Evolutionary conservation across 2,888 invertebrate genomes (phyloP), one percentile per base, ranked within the genome.

Genomic region (Rotaria socialis): DNA sequence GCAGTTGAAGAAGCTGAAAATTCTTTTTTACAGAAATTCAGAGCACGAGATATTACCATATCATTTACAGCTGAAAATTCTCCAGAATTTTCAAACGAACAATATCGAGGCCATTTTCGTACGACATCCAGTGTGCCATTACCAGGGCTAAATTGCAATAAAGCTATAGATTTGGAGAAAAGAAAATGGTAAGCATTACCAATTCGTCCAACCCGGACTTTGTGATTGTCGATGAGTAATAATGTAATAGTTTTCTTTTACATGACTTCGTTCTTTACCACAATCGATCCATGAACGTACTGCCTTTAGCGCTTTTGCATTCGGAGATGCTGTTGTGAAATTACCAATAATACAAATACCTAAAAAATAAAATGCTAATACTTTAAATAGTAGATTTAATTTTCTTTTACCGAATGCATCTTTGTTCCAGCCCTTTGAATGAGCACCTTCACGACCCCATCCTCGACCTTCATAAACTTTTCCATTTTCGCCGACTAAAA

Each of bases 371-470:
- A 67, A 5, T 2, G 19, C 11, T 5, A 35, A 67, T 5, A 2
- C 27, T 27, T 14, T 27, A 2, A 2, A 27, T 14, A 10, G 5
- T 35, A 1, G 3, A 24, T 3, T 16, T 0, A 27, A 8, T 8
- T 50, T 4, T 67, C 16, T 67, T 14, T 67, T 67, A 85, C 85
- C 85, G 0, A 88, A 85, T 43, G 88, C 87, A n/a, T 84, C 85
- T 16, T 84, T 90, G 94, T 95, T 91, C 94, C 94, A 85, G 91
- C 91, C 7, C 67, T 55, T 50, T 14, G 87, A 75, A 60, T 88
- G 88, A 22, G 88, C 88, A 24, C 88, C 88, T n/a, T 84, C 58
- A 27, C 24, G 56, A 43, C 85, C 87, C 88, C 88, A 88, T 58
- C 88, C 88, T 16, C 88, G 87, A 11, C 88, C 88, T 85, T 88